Evolutionary conservation across 23 tunicate genomes (phyloP).

Genomic region (Halocynthia aurantium): DNA sequence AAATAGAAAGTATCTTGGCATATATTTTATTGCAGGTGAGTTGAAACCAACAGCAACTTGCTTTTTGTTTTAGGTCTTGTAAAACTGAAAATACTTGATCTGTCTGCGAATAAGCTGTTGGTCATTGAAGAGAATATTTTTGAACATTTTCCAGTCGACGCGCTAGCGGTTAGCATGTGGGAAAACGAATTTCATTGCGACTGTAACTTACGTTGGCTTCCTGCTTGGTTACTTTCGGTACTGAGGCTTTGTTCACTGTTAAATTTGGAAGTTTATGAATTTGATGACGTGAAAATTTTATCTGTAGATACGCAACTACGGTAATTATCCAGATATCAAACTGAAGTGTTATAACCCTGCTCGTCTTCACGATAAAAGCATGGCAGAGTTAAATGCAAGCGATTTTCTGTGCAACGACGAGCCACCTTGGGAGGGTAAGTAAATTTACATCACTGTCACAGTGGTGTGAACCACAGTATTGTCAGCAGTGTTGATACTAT

Average conservation of each 20-base stretch:
- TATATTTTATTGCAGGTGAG: no score
- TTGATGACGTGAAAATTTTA: no score
- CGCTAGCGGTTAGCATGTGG: slow-evolving; percentile 27
- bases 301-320: neutral
- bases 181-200: slow-evolving; percentile 25
- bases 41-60: no score
- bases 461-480: no score
- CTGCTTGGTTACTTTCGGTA: slow-evolving; percentile 7
- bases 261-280: no score
- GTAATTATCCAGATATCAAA: slow-evolving; percentile 26
- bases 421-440: no score
- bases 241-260: neutral
- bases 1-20: neutral
- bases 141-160: slow-evolving; percentile 10
- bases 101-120: slow-evolving; percentile 17
- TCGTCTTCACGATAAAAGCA: slow-evolving; percentile 18
- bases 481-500: no score
- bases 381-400: no score
- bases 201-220: slow-evolving; percentile 10
- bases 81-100: slow-evolving; percentile 7
- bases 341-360: slow-evolving; percentile 24
- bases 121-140: neutral
- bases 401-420: no score
- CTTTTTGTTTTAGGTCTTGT: slow-evolving; percentile 10
- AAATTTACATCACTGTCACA: no score